Percentiles rank a stretch among this genome's conserved stretches.
Conservation (phyloP, 2,888 invertebrate species). For the Leucophenga maculata region DNA sequence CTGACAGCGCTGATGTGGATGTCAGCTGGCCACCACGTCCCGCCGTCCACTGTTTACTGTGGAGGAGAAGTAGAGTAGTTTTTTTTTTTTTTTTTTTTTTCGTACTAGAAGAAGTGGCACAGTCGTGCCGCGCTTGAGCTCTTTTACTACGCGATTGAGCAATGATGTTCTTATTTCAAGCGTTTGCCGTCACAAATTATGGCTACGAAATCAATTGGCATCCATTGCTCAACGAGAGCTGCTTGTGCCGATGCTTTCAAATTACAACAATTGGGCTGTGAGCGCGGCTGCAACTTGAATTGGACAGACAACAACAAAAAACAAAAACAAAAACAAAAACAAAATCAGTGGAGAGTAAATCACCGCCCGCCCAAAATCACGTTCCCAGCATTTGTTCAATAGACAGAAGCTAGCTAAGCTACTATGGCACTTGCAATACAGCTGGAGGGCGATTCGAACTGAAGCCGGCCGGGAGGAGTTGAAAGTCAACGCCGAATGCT, state of each 20-base stretch:
- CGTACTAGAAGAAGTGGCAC: conserved; percentile 55
- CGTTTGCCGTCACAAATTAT: conserved; percentile 19
- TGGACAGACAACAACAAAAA: conserved; percentile 50
- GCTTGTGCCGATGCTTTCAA: conserved; percentile 6
- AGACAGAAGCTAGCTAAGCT: neutral
- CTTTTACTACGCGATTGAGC: conserved; percentile 58
- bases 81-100: too few relatives aligned
- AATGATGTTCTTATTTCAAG: conserved; percentile 47
- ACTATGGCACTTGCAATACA: too few relatives aligned
- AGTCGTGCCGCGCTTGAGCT: conserved; percentile 60
- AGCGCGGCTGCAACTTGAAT: too few relatives aligned
- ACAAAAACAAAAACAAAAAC: neutral
- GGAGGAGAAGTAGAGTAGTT: too few relatives aligned
- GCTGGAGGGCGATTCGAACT: neutral
- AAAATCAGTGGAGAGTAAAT: conserved; percentile 40
- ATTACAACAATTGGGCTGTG: conserved; percentile 24
- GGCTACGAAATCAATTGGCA: conserved; percentile 27
- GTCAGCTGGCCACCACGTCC: too few relatives aligned
- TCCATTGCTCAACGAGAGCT: conserved; percentile 15
- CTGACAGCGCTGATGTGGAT: too few relatives aligned
- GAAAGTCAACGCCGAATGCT: conserved; percentile 25
- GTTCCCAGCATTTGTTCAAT: conserved; percentile 43
- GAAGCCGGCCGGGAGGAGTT: too few relatives aligned
- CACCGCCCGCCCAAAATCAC: conserved; percentile 58
- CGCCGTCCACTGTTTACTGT: too few relatives aligned